Evolutionary conservation across 2,888 invertebrate genomes (phyloP).

Genomic region (Heliconius cydno): DNA sequence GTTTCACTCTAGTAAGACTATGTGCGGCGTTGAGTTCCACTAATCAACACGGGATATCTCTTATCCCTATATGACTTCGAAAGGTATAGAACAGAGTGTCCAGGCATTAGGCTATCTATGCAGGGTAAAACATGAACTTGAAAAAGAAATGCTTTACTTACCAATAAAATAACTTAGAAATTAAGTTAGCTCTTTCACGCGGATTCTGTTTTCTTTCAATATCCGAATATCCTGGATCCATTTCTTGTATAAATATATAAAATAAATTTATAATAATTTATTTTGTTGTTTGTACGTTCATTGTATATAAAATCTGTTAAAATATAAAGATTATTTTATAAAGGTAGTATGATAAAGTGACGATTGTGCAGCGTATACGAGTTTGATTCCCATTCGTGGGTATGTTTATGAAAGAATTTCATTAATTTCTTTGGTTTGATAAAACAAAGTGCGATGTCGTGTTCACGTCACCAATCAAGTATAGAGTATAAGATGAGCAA

Average conservation of each 20-base stretch:
- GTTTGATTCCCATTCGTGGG: background rate
- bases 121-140: too few relatives aligned
- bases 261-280: background rate
- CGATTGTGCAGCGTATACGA: too few relatives aligned
- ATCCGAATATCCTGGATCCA: slow-evolving; percentile 82
- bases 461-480: too few relatives aligned
- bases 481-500: too few relatives aligned
- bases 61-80: background rate
- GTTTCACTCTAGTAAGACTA: background rate
- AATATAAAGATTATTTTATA: background rate
- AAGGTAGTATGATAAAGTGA: background rate
- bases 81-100: background rate
- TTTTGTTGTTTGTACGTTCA: background rate
- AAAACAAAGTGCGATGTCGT: too few relatives aligned
- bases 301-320: background rate
- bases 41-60: background rate
- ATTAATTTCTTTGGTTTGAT: too few relatives aligned
- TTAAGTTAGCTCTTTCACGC: slow-evolving; percentile 83
- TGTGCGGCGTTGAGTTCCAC: background rate
- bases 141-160: slow-evolving; percentile 64
- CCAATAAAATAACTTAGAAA: slow-evolving; percentile 87
- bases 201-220: slow-evolving; percentile 84
- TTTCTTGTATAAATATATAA: slow-evolving; percentile 46
- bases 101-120: background rate
- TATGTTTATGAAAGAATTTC: background rate